Percentiles rank a stretch among this genome's conserved stretches.
Evolutionary conservation across 2,113 vertebrate genomes (phyloP).

Genomic region (Mesembrinibis cayennensis): DNA sequence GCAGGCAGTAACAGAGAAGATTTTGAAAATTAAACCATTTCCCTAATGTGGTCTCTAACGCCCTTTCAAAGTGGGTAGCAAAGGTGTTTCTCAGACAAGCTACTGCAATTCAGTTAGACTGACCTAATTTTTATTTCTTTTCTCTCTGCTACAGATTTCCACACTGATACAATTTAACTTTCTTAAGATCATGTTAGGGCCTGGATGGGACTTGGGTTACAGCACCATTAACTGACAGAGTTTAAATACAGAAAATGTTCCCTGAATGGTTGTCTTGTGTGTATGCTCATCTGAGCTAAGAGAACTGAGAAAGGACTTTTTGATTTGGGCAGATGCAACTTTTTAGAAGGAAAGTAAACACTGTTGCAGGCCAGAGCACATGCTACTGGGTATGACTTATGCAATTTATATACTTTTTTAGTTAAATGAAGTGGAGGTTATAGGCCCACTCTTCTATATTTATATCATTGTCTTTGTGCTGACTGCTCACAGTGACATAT

Average conservation of each 20-base stretch:
- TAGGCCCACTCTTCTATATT: neutral
- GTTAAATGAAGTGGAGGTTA: neutral
- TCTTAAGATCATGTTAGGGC: neutral
- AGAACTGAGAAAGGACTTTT: neutral
- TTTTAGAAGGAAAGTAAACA: neutral
- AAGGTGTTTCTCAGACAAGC: neutral
- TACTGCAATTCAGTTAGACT: neutral
- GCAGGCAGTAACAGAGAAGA: neutral
- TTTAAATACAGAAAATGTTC: neutral
- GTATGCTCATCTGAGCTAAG: neutral
- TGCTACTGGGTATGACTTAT: neutral
- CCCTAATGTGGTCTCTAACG: neutral
- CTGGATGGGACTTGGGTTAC: neutral
- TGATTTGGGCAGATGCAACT: neutral
- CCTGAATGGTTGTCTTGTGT: neutral
- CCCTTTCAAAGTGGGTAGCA: neutral
- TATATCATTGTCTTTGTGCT: neutral
- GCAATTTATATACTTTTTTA: neutral
- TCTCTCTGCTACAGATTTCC: neutral
- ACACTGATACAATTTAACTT: neutral
- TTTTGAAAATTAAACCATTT: neutral
- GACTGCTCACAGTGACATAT: neutral
- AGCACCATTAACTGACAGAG: neutral
- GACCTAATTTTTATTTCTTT: neutral
- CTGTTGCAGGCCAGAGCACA: neutral